A percentile compares a stretch with the other conserved stretches of the same genome.
These are phyloP conservation scores for Antechinus stuartii DNA, from an alignment of 2,113 vertebrate species.

Conservation along the genomic window DNA sequence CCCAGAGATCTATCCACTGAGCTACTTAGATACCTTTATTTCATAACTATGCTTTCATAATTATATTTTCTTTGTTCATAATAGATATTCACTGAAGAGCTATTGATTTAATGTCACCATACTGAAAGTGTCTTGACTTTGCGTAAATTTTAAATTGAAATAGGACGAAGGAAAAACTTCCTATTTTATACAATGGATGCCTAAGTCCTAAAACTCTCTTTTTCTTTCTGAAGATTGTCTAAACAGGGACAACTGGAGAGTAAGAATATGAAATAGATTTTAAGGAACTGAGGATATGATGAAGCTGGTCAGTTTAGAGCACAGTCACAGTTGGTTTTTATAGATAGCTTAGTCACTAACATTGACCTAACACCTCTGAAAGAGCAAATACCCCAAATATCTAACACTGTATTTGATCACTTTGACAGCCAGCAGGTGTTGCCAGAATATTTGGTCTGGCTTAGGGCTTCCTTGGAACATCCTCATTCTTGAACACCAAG, in stretches of 20 bases:
- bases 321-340: conserved; percentile 6
- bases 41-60: not conserved
- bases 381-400: not conserved
- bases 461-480: not conserved
- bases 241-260: not conserved
- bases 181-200: not conserved
- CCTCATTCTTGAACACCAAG: not conserved
- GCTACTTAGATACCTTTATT: not conserved
- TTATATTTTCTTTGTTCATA: not conserved
- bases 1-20: not conserved
- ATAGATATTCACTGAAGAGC: not conserved
- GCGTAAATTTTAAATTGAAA: not conserved
- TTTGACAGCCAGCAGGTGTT: not conserved
- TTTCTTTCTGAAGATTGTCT: not conserved
- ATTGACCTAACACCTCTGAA: not conserved
- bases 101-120: not conserved
- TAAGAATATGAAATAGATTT: not conserved
- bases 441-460: not conserved
- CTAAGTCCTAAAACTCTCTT: not conserved
- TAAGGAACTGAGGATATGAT: not conserved
- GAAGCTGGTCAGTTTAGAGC: not conserved
- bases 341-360: not conserved
- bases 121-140: not conserved
- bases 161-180: not conserved
- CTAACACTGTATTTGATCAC: not conserved